Evolutionary conservation across 2,113 vertebrate genomes (phyloP).

Genomic region (Brachypteracias leptosomus): DNA sequence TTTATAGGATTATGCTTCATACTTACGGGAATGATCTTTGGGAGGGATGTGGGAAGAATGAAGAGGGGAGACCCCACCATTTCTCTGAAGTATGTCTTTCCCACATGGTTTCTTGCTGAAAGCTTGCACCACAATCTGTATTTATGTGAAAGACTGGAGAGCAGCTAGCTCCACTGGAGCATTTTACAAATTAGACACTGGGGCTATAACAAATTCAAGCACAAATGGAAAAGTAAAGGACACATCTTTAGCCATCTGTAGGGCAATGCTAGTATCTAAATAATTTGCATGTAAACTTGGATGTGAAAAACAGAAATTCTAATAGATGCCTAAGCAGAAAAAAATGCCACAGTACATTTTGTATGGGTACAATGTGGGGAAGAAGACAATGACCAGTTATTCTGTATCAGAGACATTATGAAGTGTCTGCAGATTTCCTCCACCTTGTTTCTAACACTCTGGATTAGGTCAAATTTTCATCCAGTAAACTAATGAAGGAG

Average conservation of each 20-base stretch:
- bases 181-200: neutral
- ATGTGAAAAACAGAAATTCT: neutral
- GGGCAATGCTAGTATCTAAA: neutral
- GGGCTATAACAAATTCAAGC: neutral
- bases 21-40: neutral
- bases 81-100: neutral
- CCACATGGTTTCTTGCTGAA: neutral
- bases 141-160: neutral
- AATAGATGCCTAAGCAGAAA: neutral
- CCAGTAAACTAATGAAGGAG: neutral
- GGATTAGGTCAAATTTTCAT: neutral
- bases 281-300: neutral
- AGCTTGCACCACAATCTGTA: neutral
- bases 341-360: neutral
- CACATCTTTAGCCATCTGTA: neutral
- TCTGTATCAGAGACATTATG: neutral
- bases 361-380: neutral
- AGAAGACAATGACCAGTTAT: neutral
- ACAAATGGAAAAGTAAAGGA: neutral
- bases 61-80: neutral
- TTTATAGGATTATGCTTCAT: neutral
- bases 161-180: neutral
- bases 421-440: neutral
- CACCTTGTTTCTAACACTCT: neutral
- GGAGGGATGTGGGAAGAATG: neutral